Conservation (phyloP, 1,140 invertebrate species). For the Drosophila kurseongensis region DNA sequence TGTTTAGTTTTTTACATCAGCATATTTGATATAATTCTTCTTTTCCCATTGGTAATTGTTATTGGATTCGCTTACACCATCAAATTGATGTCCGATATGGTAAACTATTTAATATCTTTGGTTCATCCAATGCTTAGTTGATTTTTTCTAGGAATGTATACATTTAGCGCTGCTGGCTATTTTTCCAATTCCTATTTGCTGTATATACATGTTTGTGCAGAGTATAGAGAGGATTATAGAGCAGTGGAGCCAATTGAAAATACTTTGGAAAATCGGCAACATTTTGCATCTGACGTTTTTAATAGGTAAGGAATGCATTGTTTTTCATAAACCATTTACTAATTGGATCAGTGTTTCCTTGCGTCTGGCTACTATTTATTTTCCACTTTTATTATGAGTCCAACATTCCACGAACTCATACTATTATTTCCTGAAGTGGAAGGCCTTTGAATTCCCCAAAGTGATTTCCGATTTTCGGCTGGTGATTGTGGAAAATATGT, state of each 20-base stretch:
- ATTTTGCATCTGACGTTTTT: background rate
- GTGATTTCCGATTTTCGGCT: background rate
- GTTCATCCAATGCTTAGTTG: background rate
- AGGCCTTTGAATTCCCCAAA: background rate
- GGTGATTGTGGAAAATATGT: background rate
- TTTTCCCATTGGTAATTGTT: background rate
- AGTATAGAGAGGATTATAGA: background rate
- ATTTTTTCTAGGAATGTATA: background rate
- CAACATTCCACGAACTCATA: background rate
- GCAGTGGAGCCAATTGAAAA: background rate
- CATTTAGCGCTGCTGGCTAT: background rate
- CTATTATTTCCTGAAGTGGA: background rate
- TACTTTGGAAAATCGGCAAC: background rate
- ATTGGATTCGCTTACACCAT: background rate
- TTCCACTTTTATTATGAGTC: background rate
- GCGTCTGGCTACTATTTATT: background rate
- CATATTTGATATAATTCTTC: background rate
- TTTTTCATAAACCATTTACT: background rate
- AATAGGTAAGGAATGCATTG: background rate
- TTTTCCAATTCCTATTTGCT: background rate
- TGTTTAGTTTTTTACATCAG: conserved; percentile 7
- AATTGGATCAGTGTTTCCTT: conserved; percentile 1
- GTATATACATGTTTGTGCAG: background rate
- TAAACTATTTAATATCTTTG: background rate
- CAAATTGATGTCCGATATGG: background rate